Evolutionary conservation across 92 coral and sea anemone species (phyloP).

Genomic region (Porites cylindrica): DNA sequence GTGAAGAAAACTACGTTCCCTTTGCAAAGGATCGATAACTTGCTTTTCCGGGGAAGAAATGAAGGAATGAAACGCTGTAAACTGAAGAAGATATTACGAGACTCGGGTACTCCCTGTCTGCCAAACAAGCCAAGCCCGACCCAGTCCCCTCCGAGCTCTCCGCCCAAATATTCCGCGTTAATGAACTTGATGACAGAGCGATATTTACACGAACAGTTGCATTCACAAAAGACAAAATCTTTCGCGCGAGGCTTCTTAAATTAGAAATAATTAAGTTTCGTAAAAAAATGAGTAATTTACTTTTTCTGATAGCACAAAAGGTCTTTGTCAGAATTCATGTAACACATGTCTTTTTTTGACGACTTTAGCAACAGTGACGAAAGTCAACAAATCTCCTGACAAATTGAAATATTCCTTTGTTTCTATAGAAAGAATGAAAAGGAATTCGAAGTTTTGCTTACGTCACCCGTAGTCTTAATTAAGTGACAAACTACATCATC

Average conservation of each 20-base stretch:
- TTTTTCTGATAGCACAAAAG: too few relatives aligned
- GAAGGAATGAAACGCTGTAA: not conserved
- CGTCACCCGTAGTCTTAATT: not conserved
- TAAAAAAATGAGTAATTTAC: too few relatives aligned
- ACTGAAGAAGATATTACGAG: not conserved
- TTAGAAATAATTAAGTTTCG: too few relatives aligned
- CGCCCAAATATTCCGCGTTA: constrained; percentile 11
- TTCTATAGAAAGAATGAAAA: not conserved
- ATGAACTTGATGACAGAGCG: not conserved
- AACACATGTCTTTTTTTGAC: too few relatives aligned
- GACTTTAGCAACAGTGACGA: too few relatives aligned
- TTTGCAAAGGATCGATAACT: not conserved
- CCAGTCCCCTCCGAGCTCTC: constrained; percentile 32
- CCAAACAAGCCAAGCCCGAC: constrained; percentile 38
- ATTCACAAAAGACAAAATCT: too few relatives aligned
- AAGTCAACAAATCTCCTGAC: too few relatives aligned
- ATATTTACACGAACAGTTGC: too few relatives aligned
- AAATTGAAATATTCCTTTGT: not conserved
- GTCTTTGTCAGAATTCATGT: too few relatives aligned
- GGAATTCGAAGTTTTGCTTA: not conserved
- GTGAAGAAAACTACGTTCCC: not conserved
- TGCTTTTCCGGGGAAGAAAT: not conserved
- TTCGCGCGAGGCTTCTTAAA: too few relatives aligned
- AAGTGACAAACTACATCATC: too few relatives aligned
- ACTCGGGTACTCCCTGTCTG: constrained; percentile 20